Conservation (phyloP, 2,888 invertebrate genomes). For the Drosophila infuscata region DNA sequence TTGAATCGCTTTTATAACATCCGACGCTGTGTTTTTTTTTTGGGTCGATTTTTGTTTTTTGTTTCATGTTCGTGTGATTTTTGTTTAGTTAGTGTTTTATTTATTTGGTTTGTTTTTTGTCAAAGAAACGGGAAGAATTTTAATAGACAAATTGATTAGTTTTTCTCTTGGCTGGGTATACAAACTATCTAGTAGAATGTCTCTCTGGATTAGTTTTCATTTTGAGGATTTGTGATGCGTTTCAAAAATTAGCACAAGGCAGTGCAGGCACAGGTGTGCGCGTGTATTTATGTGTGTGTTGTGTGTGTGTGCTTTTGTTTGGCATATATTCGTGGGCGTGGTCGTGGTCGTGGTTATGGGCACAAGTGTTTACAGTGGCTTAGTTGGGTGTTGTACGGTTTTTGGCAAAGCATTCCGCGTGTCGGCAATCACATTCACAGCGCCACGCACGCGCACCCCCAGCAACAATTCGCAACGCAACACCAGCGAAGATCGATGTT, state of each 20-base stretch:
- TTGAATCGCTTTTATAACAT: conserved; percentile 95
- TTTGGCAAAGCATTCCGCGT: conserved; percentile 78
- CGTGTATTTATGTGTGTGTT: conserved; percentile 49
- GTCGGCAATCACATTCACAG: conserved; percentile 60
- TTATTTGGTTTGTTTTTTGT: conserved; percentile 25
- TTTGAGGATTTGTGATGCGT: conserved; percentile 21
- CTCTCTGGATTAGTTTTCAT: conserved; percentile 13
- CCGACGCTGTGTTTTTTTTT: conserved; percentile 87
- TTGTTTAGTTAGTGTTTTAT: conserved; percentile 35
- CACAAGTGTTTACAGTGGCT: conserved; percentile 65
- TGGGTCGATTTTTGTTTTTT: conserved; percentile 34
- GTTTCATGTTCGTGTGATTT: conserved; percentile 35
- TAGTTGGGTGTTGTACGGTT: conserved; percentile 77
- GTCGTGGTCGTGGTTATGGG: conserved; percentile 21
- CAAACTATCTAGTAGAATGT: conserved; percentile 31
- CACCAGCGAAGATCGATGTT: conserved; percentile 18
- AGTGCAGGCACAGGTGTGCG: conserved; percentile 49
- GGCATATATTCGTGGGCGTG: conserved; percentile 26
- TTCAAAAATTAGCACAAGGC: conserved; percentile 55
- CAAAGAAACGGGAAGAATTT: conserved; percentile 69
- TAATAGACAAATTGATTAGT: conserved; percentile 64
- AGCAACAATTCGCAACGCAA: conserved; percentile 55
- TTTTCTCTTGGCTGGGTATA: conserved; percentile 28
- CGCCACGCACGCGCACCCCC: conserved; percentile 45
- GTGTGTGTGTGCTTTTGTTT: conserved; percentile 15